Conservation (phyloP, 2,888 invertebrate genomes). For the Camponotus fellah region DNA sequence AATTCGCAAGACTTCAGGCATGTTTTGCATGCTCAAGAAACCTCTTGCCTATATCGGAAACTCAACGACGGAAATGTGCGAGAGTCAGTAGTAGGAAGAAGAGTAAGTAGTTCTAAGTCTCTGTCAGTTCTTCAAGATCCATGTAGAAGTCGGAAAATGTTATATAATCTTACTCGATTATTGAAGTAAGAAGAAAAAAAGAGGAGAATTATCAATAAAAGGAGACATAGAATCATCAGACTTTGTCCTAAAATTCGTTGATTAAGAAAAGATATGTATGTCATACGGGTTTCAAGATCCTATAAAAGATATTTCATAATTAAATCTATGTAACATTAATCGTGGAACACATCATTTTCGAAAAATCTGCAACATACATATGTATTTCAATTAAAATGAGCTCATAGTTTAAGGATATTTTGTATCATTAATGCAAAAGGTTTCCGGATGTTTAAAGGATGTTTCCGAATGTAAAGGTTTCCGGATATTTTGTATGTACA, state of each 20-base stretch:
- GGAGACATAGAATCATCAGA: conserved; percentile 39
- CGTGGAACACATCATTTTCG: neutral
- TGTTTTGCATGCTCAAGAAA: conserved; percentile 72
- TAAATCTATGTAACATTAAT: no score
- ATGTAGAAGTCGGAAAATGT: conserved; percentile 52
- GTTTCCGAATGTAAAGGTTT: no score
- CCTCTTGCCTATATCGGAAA: conserved; percentile 59
- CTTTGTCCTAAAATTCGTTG: neutral
- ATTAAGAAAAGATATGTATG: neutral
- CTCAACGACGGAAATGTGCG: conserved; percentile 58
- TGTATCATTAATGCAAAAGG: no score
- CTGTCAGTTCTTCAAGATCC: conserved; percentile 66
- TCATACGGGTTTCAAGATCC: neutral
- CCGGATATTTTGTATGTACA: no score
- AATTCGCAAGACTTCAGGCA: conserved; percentile 70
- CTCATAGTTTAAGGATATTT: neutral
- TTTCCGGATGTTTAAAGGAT: no score
- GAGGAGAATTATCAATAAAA: conserved; percentile 4
- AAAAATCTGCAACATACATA: neutral
- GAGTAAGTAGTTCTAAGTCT: conserved; percentile 57
- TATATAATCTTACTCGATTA: conserved; percentile 55
- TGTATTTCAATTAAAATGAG: neutral
- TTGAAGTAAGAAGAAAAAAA: conserved; percentile 60
- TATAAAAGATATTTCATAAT: neutral
- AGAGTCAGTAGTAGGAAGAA: conserved; percentile 46